Evolutionary conservation across 2,113 vertebrate species (phyloP).

Genomic region (Lethenteron reissneri): DNA sequence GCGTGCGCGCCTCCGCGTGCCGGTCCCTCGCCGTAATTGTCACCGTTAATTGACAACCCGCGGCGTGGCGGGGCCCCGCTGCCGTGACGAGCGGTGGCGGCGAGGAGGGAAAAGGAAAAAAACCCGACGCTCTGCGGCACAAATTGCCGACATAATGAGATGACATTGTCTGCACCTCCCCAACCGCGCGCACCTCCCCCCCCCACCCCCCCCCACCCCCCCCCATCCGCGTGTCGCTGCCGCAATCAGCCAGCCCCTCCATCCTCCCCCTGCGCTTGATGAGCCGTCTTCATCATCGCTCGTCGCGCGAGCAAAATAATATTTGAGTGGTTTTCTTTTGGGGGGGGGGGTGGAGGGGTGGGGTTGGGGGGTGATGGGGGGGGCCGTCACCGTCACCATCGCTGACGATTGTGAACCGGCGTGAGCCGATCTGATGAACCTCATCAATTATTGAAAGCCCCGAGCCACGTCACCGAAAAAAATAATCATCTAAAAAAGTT

Average conservation of each 20-base stretch:
- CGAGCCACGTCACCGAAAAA: too few relatives aligned
- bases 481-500: too few relatives aligned
- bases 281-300: constrained; percentile 49
- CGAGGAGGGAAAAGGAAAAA: too few relatives aligned
- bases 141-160: constrained; percentile 53
- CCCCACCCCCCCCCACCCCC: too few relatives aligned
- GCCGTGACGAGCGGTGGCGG: constrained; percentile 24
- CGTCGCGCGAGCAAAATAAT: constrained; percentile 38
- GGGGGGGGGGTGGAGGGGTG: constrained; percentile 10
- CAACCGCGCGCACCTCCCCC: too few relatives aligned
- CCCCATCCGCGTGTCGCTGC: too few relatives aligned
- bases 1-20: too few relatives aligned
- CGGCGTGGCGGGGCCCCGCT: constrained; percentile 48
- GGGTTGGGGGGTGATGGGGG: too few relatives aligned
- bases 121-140: background rate
- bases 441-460: too few relatives aligned
- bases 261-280: constrained; percentile 48
- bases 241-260: constrained; percentile 28
- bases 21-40: constrained; percentile 39
- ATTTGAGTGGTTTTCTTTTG: constrained; percentile 37
- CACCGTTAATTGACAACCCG: constrained; percentile 67
- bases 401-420: too few relatives aligned
- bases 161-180: constrained; percentile 19
- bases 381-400: too few relatives aligned
- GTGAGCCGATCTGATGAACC: too few relatives aligned